Conservation (phyloP, 1,140 invertebrate genomes). For the Tribolium castaneum region DNA sequence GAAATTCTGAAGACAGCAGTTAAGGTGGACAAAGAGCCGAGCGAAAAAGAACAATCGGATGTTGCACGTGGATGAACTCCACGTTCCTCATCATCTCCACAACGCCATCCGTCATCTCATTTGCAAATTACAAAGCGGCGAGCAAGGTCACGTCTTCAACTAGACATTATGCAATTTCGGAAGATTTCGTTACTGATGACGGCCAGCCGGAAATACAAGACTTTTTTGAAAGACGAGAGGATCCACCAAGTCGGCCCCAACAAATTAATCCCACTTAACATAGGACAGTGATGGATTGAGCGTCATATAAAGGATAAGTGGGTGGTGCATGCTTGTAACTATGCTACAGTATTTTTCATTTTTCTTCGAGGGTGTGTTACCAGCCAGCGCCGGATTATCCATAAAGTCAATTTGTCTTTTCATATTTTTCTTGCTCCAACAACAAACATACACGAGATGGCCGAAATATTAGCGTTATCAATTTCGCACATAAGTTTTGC, state of each 20-base stretch:
- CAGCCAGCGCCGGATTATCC: background rate
- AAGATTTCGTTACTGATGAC: background rate
- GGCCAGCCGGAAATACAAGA: constrained; percentile 1
- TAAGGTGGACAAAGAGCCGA: constrained; percentile 18
- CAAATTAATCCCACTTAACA: constrained; percentile 29
- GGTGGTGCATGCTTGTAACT: constrained; percentile 10
- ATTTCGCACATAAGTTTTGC: no score
- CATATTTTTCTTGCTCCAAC: no score
- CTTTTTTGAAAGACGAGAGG: background rate
- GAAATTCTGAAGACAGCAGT: no score
- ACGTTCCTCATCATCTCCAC: background rate
- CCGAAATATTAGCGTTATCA: no score
- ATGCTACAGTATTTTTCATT: background rate
- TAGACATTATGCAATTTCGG: constrained; percentile 8
- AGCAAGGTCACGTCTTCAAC: background rate
- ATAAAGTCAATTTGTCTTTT: background rate
- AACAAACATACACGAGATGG: no score
- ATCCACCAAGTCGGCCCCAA: background rate
- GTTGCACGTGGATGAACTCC: constrained; percentile 37
- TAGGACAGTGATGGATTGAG: constrained; percentile 15
- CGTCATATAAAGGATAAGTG: background rate
- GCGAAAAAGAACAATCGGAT: constrained; percentile 21
- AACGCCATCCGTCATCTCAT: constrained; percentile 35
- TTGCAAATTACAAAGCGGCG: constrained; percentile 40
- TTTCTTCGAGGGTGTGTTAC: background rate